These are phyloP conservation scores for Serripes groenlandicus DNA, from an alignment of 2,888 invertebrate genomes.

Conservation along the genomic window DNA sequence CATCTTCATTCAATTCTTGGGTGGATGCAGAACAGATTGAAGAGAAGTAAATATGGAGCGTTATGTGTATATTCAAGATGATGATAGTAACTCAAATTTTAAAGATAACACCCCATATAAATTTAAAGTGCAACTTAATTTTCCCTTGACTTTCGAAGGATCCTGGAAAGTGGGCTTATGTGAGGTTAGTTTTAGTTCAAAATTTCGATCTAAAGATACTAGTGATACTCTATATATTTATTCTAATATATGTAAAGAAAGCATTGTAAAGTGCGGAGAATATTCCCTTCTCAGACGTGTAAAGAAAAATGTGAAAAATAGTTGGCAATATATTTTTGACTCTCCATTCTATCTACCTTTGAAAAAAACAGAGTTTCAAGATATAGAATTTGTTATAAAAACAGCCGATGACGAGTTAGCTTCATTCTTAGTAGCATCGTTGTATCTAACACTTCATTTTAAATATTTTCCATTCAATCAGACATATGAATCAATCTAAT, in stretches of 20 bases:
- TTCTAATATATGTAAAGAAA: conserved; percentile 51
- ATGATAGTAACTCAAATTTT: conserved; percentile 42
- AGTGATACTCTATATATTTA: conserved; percentile 38
- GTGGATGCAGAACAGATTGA: conserved; percentile 48
- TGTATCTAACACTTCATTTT: conserved; percentile 57
- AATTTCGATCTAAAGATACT: not conserved
- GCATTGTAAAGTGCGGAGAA: conserved; percentile 39
- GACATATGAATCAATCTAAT: conserved; percentile 27
- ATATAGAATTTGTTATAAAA: conserved; percentile 54
- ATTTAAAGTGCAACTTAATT: conserved; percentile 55
- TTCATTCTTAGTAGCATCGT: conserved; percentile 51
- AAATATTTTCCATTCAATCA: conserved; percentile 55
- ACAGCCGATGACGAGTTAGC: conserved; percentile 40
- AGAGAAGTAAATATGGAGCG: conserved; percentile 49
- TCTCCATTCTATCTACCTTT: conserved; percentile 51
- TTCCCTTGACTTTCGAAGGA: conserved; percentile 49
- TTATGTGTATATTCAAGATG: conserved; percentile 41
- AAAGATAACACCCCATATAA: conserved; percentile 35
- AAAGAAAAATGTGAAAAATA: conserved; percentile 24
- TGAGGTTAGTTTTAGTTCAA: conserved; percentile 38
- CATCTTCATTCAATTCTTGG: conserved; percentile 41
- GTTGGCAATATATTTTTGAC: conserved; percentile 48
- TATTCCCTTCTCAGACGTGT: conserved; percentile 43
- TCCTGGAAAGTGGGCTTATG: conserved; percentile 54
- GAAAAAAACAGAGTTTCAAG: conserved; percentile 45